phyloP scores from a whole-genome alignment of 2,888 invertebrate genomes.

The Cephalotes varians region DNA sequence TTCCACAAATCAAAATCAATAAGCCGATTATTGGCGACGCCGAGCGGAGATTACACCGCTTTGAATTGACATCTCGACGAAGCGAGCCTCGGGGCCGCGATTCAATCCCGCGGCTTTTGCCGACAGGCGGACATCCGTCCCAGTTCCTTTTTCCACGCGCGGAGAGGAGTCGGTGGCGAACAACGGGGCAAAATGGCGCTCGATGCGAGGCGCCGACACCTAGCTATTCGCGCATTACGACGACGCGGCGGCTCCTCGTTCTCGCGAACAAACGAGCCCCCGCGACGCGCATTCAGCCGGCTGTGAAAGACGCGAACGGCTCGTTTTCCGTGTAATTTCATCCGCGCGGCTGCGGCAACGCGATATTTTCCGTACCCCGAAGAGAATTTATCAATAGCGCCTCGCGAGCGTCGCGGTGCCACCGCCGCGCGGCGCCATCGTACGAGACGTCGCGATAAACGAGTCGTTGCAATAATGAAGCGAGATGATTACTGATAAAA shows the following conservation, averaged over 20 bases:
- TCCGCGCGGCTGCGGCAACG: neutral
- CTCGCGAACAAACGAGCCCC: conserved; percentile 6
- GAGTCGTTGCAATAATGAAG: neutral
- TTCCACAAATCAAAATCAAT: conserved; percentile 80
- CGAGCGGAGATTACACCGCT: conserved; percentile 82
- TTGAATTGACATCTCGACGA: conserved; percentile 79
- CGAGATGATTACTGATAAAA: neutral
- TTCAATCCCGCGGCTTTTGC: conserved; percentile 75
- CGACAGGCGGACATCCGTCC: conserved; percentile 77
- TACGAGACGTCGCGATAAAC: neutral
- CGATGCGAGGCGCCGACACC: neutral
- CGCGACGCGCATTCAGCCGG: conserved; percentile 9
- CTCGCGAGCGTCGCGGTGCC: neutral
- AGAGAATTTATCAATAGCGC: conserved; percentile 46
- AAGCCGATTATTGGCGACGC: conserved; percentile 82
- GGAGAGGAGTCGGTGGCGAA: conserved; percentile 29
- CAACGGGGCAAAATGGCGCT: conserved; percentile 37
- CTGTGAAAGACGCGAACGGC: conserved; percentile 16
- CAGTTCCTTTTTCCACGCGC: conserved; percentile 73
- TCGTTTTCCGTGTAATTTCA: conserved; percentile 41
- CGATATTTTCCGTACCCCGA: neutral
- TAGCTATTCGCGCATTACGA: conserved; percentile 12
- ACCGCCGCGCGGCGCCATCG: conserved; percentile 29
- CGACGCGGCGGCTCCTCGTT: neutral
- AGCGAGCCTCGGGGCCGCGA: conserved; percentile 64